Evolutionary conservation across 2,113 vertebrate species (phyloP).

Genomic region (Mola mola): DNA sequence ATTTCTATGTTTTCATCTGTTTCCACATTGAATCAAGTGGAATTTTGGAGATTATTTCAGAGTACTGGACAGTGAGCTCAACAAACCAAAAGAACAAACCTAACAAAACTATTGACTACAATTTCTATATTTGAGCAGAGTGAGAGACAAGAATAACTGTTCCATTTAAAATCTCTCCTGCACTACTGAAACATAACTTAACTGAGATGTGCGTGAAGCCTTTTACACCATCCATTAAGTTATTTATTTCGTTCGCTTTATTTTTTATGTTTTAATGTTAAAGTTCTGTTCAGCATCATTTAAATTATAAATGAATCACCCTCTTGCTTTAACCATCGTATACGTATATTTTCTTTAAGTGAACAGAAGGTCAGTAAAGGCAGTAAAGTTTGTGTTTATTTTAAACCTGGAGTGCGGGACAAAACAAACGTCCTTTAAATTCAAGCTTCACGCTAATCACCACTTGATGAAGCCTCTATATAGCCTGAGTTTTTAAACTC

Average conservation of each 20-base stretch:
- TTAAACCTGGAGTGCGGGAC: conserved; percentile 13
- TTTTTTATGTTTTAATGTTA: conserved; percentile 58
- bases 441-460: too few species aligned
- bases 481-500: too few species aligned
- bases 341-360: conserved; percentile 59
- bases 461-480: too few species aligned
- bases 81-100: conserved; percentile 4
- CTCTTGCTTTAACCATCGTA: conserved; percentile 71
- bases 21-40: conserved; percentile 54
- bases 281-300: conserved; percentile 62
- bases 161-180: conserved; percentile 31
- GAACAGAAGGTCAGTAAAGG: conserved; percentile 36
- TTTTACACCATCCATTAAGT: conserved; percentile 29
- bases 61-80: conserved; percentile 3
- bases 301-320: conserved; percentile 50
- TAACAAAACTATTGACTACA: too few species aligned
- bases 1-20: conserved; percentile 74
- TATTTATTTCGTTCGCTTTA: conserved; percentile 39
- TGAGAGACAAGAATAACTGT: conserved; percentile 4
- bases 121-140: too few species aligned
- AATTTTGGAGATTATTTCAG: conserved; percentile 25
- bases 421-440: too few species aligned
- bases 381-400: conserved; percentile 34
- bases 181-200: conserved; percentile 21
- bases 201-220: conserved; percentile 26